Conservation (phyloP, 2,797 vertebrate genomes). For the Esox masquinongy region DNA sequence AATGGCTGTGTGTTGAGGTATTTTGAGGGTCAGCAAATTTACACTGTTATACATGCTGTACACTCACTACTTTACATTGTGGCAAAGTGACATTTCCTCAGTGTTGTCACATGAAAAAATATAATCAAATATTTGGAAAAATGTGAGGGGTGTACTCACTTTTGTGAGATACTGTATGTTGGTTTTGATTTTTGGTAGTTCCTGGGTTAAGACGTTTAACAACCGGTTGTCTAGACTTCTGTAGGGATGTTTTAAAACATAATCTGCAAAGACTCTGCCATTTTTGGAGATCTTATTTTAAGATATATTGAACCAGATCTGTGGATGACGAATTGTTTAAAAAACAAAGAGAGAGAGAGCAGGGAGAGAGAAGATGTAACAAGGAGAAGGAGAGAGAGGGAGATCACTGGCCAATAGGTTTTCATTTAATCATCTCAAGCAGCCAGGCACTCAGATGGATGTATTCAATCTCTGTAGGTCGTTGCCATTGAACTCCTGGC, state of each 20-base stretch:
- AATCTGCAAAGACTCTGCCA: neutral
- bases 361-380: neutral
- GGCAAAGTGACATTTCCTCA: too few relatives aligned
- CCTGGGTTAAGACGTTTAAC: neutral
- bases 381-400: neutral
- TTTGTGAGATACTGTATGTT: too few relatives aligned
- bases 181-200: neutral
- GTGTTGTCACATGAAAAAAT: too few relatives aligned
- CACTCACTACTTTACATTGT: too few relatives aligned
- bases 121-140: too few relatives aligned
- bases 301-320: neutral
- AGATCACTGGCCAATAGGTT: neutral
- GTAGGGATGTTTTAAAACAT: neutral
- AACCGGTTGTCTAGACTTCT: neutral
- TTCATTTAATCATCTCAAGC: slow-evolving; percentile 2
- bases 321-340: neutral
- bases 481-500: neutral
- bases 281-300: neutral
- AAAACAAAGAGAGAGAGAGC: neutral
- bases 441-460: neutral
- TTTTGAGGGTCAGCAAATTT: too few relatives aligned
- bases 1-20: too few relatives aligned
- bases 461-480: neutral
- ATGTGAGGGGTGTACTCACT: too few relatives aligned
- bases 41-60: too few relatives aligned